A percentile compares a stretch with the other conserved stretches of the same genome.
Evolutionary conservation across 2,888 invertebrate species (phyloP).

Genomic region (Clitarchus hookeri): DNA sequence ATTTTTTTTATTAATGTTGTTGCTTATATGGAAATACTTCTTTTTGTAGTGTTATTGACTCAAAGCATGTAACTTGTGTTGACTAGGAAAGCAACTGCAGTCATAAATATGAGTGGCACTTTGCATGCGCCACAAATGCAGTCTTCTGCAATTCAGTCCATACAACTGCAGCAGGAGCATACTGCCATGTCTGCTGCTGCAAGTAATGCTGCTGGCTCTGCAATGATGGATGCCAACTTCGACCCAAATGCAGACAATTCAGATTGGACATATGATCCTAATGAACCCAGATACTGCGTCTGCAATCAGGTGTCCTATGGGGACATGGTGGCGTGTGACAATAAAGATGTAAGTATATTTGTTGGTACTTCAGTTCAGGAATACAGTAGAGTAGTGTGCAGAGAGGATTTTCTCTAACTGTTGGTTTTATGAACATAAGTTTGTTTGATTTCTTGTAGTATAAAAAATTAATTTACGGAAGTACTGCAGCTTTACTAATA

Average conservation of each 20-base stretch:
- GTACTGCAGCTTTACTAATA: too few relatives aligned
- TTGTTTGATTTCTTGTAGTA: too few relatives aligned
- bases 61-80: too few relatives aligned
- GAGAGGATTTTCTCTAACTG: too few relatives aligned
- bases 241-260: constrained; percentile 48
- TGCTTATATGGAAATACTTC: too few relatives aligned
- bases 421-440: too few relatives aligned
- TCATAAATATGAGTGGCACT: neutral
- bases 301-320: constrained; percentile 98
- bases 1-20: too few relatives aligned
- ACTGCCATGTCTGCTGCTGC: neutral
- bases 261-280: constrained; percentile 94
- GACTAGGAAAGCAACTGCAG: neutral
- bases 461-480: too few relatives aligned
- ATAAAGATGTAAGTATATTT: constrained; percentile 78
- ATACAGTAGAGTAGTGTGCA: too few relatives aligned
- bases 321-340: constrained; percentile 99
- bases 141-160: neutral
- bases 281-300: constrained; percentile 94
- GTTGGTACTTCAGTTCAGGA: neutral
- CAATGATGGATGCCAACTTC: constrained; percentile 62
- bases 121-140: neutral
- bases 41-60: too few relatives aligned
- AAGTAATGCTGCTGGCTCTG: constrained; percentile 51
- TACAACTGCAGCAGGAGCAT: neutral